Base-by-base conservation (phyloP, 2,888 invertebrate species). In the Charanyca ferruginea region DNA sequence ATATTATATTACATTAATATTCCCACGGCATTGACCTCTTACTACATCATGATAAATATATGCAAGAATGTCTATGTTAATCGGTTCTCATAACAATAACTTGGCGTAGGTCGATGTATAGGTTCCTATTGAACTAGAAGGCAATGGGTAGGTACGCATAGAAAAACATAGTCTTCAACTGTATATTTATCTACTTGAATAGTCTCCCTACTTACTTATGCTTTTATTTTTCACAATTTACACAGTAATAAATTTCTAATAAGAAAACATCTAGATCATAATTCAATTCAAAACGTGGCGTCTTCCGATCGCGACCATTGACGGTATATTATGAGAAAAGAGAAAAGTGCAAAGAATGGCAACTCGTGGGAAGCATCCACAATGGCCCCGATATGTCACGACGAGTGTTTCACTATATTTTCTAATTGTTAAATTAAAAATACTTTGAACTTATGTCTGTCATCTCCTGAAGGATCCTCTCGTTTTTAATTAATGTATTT, bases 311-410 rank as follows among this genome's bases (percentile, higher is more conserved):
- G 87, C 89, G 81, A 85, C 85, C 87, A 90, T 92, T 87, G 88
- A 87, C 83, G 83, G 83, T 84, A 86, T 86, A 87, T 87, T 90
- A 94, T 93, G 94, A 91, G 94, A 94, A 94, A 94, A 95, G 94
- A 95, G 95, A 95, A 94, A 95, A 92, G 93, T 91, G 85, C 83
- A 91, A 93, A 93, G 94, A 94, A 94, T 93, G 87, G 90, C 84
- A 85, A 85, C 73, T 87, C 93, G 94, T 95, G 95, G 88, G 94
- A 95, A 93, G 76, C 80, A 52, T 66, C 81, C 83, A 94, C 94
- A 87, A 92, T 93, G 84, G 88, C 88, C 85, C 83, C 87, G 89
- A 91, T 92, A 92, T 91, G 87, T 90, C 91, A 89, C 90, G 85
- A 81, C 84, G 83, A 76, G 85, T 94, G 91, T 93, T 94, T 94